phyloP scores from a whole-genome alignment of 2,888 invertebrate genomes.

The Syrphus vitripennis region DNA sequence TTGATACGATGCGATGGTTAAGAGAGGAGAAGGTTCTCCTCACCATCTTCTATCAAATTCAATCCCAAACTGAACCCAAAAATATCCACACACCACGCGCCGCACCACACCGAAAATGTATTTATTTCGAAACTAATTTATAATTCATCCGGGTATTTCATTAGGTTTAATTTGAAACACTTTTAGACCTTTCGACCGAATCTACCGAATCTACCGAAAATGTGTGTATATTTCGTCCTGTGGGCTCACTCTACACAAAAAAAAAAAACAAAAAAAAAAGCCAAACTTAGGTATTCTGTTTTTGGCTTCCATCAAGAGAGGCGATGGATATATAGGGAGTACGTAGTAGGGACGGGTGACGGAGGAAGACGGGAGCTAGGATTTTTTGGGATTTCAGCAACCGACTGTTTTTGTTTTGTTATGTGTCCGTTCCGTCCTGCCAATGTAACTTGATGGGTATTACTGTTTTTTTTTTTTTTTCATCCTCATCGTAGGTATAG shows the following conservation, averaged over 20 bases:
- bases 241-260: neutral
- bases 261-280: too few species aligned
- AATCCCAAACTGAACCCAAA: neutral
- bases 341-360: neutral
- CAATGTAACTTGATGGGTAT: constrained; percentile 18
- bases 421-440: constrained; percentile 8
- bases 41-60: neutral
- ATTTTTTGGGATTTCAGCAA: constrained; percentile 15
- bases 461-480: constrained; percentile 7
- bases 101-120: constrained; percentile 61
- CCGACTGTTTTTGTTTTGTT: constrained; percentile 32
- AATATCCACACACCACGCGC: constrained; percentile 27
- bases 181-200: constrained; percentile 72
- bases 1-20: neutral
- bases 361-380: neutral
- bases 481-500: neutral
- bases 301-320: neutral
- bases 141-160: constrained; percentile 75
- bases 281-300: constrained; percentile 11
- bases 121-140: constrained; percentile 73
- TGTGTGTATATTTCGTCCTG: constrained; percentile 17
- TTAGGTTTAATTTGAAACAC: constrained; percentile 75
- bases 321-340: neutral
- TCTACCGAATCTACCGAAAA: constrained; percentile 48
- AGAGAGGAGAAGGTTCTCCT: neutral